A percentile compares a stretch with the other conserved stretches of the same genome.
These are phyloP conservation scores for Mormoops blainvillei DNA, from an alignment of 2,113 vertebrate genomes.

Conservation along the genomic window DNA sequence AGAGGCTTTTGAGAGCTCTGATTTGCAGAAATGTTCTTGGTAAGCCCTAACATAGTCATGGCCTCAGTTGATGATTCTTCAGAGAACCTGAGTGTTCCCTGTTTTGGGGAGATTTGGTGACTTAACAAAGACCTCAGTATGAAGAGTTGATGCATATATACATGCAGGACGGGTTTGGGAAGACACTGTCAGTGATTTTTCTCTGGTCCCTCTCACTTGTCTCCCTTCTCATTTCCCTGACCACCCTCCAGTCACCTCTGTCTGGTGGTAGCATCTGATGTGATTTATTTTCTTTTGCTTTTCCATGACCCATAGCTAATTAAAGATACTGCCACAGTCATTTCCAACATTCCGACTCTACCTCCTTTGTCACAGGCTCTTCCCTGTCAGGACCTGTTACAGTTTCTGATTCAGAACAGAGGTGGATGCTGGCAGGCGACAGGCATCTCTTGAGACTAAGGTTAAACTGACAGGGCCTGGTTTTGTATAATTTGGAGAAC, in stretches of 20 bases:
- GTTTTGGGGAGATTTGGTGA: background rate
- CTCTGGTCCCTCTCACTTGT: background rate
- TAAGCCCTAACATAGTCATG: background rate
- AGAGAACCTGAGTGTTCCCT: background rate
- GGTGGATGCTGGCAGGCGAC: background rate
- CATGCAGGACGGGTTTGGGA: background rate
- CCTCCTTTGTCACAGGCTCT: background rate
- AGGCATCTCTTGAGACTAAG: background rate
- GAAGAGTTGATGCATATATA: background rate
- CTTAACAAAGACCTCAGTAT: background rate
- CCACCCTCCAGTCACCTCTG: background rate
- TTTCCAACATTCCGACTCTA: background rate
- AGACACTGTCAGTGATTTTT: background rate
- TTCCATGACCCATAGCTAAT: background rate
- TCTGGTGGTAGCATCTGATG: background rate
- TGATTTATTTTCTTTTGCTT: background rate
- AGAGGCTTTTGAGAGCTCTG: background rate
- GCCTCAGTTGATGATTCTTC: background rate
- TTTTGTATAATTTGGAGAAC: background rate
- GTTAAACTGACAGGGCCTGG: background rate
- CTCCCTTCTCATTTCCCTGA: background rate
- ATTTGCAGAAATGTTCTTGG: background rate
- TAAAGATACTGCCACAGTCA: background rate
- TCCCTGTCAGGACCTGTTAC: background rate
- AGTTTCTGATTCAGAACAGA: background rate